Conservation (phyloP, 2,797 vertebrate genomes). For the Sebastes taczanowskii region DNA sequence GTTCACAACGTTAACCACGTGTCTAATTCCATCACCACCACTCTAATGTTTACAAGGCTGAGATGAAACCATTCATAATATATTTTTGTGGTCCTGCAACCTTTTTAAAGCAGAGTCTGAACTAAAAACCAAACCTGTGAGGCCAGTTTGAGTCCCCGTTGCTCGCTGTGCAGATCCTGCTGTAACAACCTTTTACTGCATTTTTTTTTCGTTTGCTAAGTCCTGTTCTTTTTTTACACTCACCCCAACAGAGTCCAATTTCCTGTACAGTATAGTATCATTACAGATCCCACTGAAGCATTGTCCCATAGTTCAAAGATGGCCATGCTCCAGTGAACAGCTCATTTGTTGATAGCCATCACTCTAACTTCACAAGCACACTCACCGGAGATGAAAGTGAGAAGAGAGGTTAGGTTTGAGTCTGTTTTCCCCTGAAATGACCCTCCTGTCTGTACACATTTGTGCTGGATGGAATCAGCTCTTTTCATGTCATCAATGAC, state of each 20-base stretch:
- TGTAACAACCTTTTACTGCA: background rate
- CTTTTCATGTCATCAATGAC: background rate
- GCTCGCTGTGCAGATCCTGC: background rate
- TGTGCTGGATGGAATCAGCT: background rate
- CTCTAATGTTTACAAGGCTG: background rate
- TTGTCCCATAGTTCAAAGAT: conserved; percentile 17
- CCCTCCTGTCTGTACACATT: conserved; percentile 4
- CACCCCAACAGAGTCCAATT: background rate
- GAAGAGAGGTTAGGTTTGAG: background rate
- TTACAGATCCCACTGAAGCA: background rate
- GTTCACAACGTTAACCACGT: background rate
- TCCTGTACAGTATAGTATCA: background rate
- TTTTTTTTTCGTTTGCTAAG: background rate
- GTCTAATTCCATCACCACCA: background rate
- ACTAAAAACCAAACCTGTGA: background rate
- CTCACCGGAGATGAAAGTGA: conserved; percentile 3
- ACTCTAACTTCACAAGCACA: conserved; percentile 1
- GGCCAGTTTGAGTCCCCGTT: background rate
- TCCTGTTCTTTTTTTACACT: background rate
- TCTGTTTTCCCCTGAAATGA: conserved; percentile 10
- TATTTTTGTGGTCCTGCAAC: too few species aligned
- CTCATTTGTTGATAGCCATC: conserved; percentile 31
- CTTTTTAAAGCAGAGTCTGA: too few species aligned
- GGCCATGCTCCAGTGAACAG: background rate
- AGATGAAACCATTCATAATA: too few species aligned